Evolutionary conservation across 2,797 vertebrate species (phyloP).

Genomic region (Molossus molossus): DNA sequence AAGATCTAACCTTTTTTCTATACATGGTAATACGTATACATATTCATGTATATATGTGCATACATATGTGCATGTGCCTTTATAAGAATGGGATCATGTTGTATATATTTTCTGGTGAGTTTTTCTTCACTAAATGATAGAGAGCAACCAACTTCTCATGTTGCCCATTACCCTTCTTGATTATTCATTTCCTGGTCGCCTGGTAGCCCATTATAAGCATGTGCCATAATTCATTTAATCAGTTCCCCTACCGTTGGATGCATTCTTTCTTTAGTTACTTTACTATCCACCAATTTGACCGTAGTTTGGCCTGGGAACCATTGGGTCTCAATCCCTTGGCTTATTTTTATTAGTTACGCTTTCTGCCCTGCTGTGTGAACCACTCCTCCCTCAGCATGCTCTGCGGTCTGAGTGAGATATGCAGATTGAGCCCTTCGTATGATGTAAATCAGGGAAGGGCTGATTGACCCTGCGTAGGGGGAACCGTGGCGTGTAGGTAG

Average conservation of each 20-base stretch:
- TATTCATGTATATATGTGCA: not conserved
- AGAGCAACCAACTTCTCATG: not conserved
- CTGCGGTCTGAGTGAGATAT: constrained; percentile 46
- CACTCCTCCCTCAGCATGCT: constrained; percentile 23
- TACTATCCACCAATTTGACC: constrained; percentile 66
- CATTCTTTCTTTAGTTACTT: constrained; percentile 54
- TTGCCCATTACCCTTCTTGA: constrained; percentile 9
- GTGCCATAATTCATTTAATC: constrained; percentile 53
- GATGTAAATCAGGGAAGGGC: not conserved
- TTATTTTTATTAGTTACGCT: constrained; percentile 78
- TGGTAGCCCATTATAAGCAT: not conserved
- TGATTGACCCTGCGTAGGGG: not conserved
- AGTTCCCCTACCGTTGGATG: not conserved
- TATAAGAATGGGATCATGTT: not conserved
- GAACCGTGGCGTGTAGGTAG: not conserved
- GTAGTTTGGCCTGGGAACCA: constrained; percentile 32
- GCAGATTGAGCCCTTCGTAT: not conserved
- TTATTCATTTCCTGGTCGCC: constrained; percentile 61
- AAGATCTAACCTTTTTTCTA: not conserved
- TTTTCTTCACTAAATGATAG: constrained; percentile 50
- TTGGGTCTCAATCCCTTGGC: constrained; percentile 70
- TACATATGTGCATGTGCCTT: not conserved
- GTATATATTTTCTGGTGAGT: not conserved
- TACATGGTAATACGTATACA: not conserved
- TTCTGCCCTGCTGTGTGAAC: constrained; percentile 55